Conservation (phyloP, 2,113 vertebrate genomes). For the Sturnira hondurensis region DNA sequence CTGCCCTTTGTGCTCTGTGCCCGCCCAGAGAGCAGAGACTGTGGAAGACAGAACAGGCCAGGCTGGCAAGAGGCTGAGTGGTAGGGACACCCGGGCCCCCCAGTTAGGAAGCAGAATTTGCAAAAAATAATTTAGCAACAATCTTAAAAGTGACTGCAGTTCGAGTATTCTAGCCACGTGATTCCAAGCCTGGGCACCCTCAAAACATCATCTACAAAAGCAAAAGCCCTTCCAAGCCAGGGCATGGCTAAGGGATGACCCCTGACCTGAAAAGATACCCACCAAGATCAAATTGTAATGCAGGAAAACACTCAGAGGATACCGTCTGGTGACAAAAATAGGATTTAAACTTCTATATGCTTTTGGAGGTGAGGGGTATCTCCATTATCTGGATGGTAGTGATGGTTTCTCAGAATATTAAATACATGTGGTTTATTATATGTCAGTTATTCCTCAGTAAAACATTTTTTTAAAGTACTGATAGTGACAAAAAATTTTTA, state of each 20-base stretch:
- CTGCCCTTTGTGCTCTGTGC: neutral
- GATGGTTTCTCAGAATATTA: neutral
- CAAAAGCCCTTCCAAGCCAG: neutral
- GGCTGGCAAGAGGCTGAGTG: neutral
- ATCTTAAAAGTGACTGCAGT: neutral
- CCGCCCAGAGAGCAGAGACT: neutral
- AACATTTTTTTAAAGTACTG: neutral
- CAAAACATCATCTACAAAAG: neutral
- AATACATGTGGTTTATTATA: neutral
- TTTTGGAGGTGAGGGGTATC: neutral
- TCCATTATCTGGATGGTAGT: neutral
- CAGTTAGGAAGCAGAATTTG: neutral
- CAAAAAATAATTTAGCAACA: neutral
- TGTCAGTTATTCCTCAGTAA: neutral
- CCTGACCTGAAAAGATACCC: neutral
- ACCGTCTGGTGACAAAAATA: neutral
- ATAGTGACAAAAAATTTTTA: neutral
- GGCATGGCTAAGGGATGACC: neutral
- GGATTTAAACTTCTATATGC: neutral
- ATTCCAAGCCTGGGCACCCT: neutral
- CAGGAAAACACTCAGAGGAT: neutral
- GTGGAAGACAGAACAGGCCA: neutral
- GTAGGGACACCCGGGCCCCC: neutral
- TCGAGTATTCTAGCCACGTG: neutral
- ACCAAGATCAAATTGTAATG: neutral